Conservation (phyloP, 2,113 vertebrate species). For the Upupa epops region DNA sequence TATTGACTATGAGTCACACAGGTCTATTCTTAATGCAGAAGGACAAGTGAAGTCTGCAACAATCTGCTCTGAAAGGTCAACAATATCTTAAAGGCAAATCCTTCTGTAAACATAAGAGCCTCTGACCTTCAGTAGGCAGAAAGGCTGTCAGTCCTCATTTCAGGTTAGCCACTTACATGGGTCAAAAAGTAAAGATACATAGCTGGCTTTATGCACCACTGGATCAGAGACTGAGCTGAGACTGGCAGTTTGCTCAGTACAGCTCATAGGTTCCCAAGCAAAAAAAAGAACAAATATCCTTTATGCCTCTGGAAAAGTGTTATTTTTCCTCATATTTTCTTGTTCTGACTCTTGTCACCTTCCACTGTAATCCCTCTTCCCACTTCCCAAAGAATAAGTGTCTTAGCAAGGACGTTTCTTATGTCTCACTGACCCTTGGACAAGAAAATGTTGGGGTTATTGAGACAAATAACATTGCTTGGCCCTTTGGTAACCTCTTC, state of each 20-base stretch:
- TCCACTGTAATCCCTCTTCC: not conserved
- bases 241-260: not conserved
- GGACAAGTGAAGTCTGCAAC: not conserved
- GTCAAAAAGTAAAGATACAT: constrained; percentile 19
- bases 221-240: not conserved
- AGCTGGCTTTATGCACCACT: not conserved
- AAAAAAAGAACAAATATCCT: not conserved
- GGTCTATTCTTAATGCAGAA: constrained; percentile 17
- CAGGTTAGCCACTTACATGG: constrained; percentile 32
- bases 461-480: too few species aligned
- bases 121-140: constrained; percentile 49
- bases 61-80: constrained; percentile 75
- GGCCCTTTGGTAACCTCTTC: too few species aligned
- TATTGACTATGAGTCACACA: constrained; percentile 35
- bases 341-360: not conserved
- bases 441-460: too few species aligned
- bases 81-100: constrained; percentile 74
- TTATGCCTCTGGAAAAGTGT: not conserved
- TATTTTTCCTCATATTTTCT: not conserved
- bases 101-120: constrained; percentile 51
- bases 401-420: too few species aligned
- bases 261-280: not conserved
- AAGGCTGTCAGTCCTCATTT: constrained; percentile 70
- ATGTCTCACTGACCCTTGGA: too few species aligned
- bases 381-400: not conserved